These are phyloP conservation scores for Philhelius pedissequus DNA, from an alignment of 2,888 invertebrate species.

Conservation along the genomic window DNA sequence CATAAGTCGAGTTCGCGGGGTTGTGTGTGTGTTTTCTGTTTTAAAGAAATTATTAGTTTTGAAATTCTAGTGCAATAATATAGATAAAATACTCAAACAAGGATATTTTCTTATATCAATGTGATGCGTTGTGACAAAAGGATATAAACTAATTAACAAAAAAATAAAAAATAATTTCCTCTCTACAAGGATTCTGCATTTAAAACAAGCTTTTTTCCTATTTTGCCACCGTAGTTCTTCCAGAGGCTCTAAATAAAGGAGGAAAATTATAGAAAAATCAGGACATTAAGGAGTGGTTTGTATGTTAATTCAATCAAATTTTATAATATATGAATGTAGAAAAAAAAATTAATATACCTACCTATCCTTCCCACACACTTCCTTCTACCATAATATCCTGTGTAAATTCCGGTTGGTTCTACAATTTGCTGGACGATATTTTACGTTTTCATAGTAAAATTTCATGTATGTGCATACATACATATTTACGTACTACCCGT, in stretches of 20 bases:
- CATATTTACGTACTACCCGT: too few species aligned
- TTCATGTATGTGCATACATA: too few species aligned
- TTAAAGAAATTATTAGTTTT: background rate
- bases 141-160: background rate
- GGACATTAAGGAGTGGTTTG: slow-evolving; percentile 50
- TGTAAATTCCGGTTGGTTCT: background rate
- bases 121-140: slow-evolving; percentile 15
- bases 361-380: background rate
- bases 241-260: slow-evolving; percentile 14
- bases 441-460: slow-evolving; percentile 62
- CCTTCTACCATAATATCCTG: background rate
- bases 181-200: slow-evolving; percentile 63
- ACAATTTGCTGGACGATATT: background rate
- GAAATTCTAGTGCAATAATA: slow-evolving; percentile 23
- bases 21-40: slow-evolving; percentile 28
- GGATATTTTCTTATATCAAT: slow-evolving; percentile 3
- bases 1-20: slow-evolving; percentile 18
- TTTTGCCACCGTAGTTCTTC: slow-evolving; percentile 54
- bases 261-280: slow-evolving; percentile 4
- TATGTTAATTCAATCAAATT: slow-evolving; percentile 4
- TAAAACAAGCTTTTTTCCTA: slow-evolving; percentile 43
- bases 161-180: slow-evolving; percentile 18
- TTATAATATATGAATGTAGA: too few species aligned
- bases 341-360: background rate
- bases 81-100: slow-evolving; percentile 1